Conservation (phyloP, 2,113 vertebrate species). For the Hoplias malabaricus region DNA sequence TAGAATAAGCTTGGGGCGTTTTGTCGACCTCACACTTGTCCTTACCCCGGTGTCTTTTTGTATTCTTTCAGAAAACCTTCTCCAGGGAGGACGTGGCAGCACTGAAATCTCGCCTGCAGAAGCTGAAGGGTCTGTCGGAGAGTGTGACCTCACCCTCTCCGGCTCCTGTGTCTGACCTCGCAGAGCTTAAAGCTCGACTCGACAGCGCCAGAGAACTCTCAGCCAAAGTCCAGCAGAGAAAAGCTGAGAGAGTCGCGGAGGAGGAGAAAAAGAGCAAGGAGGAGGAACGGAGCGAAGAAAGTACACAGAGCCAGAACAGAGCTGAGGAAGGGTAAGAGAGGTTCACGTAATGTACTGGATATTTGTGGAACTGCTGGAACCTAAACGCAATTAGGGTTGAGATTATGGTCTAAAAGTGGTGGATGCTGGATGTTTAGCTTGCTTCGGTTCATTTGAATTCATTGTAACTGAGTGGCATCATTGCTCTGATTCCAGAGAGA, state of each 20-base stretch:
- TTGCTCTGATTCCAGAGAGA: constrained; percentile 49
- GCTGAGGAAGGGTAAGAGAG: constrained; percentile 67
- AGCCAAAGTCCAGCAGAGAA: constrained; percentile 64
- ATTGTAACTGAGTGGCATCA: not conserved
- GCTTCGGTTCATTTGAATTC: no score
- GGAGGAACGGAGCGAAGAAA: no score
- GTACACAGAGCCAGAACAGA: fast-evolving
- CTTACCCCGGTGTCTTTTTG: not conserved
- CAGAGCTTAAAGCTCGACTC: constrained; percentile 57
- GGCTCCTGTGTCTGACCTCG: fast-evolving
- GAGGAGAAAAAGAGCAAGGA: constrained; percentile 8
- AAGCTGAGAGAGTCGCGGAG: constrained; percentile 26
- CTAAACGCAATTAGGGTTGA: not conserved
- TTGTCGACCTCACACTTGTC: not conserved
- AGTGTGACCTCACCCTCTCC: not conserved
- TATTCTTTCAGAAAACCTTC: constrained; percentile 55
- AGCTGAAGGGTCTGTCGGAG: constrained; percentile 61
- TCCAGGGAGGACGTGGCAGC: constrained; percentile 64
- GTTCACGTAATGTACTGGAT: not conserved
- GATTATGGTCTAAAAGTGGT: not conserved
- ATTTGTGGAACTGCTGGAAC: not conserved
- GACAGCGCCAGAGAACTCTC: constrained; percentile 71
- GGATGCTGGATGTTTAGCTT: no score
- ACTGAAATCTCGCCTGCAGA: constrained; percentile 73
- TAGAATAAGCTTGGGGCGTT: no score